These are phyloP conservation scores for Microplitis deprimator DNA, from an alignment of 2,888 invertebrate species.

Conservation along the genomic window DNA sequence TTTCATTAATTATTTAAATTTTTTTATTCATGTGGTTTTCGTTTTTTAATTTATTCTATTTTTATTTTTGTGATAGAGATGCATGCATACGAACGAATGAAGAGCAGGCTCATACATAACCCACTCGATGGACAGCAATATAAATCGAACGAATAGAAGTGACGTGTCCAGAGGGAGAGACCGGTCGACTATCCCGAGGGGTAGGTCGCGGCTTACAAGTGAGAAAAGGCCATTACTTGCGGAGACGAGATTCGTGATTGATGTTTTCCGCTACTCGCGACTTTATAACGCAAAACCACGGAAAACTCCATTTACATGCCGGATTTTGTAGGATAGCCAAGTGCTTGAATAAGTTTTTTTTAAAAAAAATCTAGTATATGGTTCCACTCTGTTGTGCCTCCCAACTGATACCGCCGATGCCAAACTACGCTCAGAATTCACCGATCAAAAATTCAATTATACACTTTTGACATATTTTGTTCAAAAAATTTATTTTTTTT, in stretches of 20 bases:
- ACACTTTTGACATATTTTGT: slow-evolving; percentile 8
- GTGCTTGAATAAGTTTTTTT: neutral
- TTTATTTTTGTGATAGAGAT: neutral
- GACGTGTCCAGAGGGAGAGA: slow-evolving; percentile 21
- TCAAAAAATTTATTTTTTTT: slow-evolving; percentile 12
- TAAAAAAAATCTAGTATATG: neutral
- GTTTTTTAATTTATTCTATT: neutral
- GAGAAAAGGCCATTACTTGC: slow-evolving; percentile 30
- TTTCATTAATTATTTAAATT: neutral
- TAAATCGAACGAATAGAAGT: slow-evolving; percentile 25
- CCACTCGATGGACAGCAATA: slow-evolving; percentile 16
- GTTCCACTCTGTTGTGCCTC: neutral
- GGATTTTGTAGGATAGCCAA: neutral
- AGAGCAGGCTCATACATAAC: slow-evolving; percentile 5
- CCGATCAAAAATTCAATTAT: slow-evolving; percentile 35
- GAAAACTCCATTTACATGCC: slow-evolving; percentile 30
- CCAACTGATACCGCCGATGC: neutral
- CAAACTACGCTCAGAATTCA: neutral
- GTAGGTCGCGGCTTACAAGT: neutral
- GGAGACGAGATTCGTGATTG: slow-evolving; percentile 30
- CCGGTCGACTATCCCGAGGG: neutral
- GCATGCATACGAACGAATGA: neutral
- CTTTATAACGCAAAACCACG: slow-evolving; percentile 31
- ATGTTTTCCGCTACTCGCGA: slow-evolving; percentile 25
- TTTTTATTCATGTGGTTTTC: neutral